A percentile compares a stretch with the other conserved stretches of the same genome.
phyloP scores from a whole-genome alignment of 2,888 invertebrate species.

The Plusia festucae region DNA sequence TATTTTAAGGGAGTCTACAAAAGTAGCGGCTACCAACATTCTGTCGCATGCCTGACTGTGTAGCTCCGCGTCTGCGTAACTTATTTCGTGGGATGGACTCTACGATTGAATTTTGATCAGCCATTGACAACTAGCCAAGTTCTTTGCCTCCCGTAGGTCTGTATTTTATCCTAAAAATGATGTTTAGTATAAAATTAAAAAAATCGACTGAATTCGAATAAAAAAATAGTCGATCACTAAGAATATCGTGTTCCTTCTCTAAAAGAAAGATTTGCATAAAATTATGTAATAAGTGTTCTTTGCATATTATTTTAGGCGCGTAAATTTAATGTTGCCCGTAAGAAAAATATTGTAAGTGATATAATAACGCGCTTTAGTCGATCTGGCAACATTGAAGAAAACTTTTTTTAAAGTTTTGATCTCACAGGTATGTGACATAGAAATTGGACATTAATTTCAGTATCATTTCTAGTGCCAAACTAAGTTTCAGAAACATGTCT shows the following conservation, averaged over 20 bases:
- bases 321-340: slow-evolving; percentile 25
- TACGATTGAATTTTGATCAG: no score
- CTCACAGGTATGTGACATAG: slow-evolving; percentile 51
- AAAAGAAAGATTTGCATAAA: slow-evolving; percentile 7
- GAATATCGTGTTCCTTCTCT: slow-evolving; percentile 35
- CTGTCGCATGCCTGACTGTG: no score
- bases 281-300: slow-evolving; percentile 2
- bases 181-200: slow-evolving; percentile 15
- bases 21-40: no score
- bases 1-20: no score
- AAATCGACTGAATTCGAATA: slow-evolving; percentile 44
- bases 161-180: slow-evolving; percentile 10
- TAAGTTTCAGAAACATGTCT: slow-evolving; percentile 46
- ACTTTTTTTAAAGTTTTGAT: slow-evolving; percentile 46
- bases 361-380: slow-evolving; percentile 27
- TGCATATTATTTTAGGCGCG: slow-evolving; percentile 16
- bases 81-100: no score
- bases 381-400: slow-evolving; percentile 3
- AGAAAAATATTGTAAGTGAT: slow-evolving; percentile 27
- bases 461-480: slow-evolving; percentile 69
- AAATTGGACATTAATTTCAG: slow-evolving; percentile 53
- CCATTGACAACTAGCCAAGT: no score
- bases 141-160: not conserved
- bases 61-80: no score
- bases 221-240: slow-evolving; percentile 35